Conservation (phyloP, 1,140 invertebrate genomes). For the Meloidogyne floridensis region DNA sequence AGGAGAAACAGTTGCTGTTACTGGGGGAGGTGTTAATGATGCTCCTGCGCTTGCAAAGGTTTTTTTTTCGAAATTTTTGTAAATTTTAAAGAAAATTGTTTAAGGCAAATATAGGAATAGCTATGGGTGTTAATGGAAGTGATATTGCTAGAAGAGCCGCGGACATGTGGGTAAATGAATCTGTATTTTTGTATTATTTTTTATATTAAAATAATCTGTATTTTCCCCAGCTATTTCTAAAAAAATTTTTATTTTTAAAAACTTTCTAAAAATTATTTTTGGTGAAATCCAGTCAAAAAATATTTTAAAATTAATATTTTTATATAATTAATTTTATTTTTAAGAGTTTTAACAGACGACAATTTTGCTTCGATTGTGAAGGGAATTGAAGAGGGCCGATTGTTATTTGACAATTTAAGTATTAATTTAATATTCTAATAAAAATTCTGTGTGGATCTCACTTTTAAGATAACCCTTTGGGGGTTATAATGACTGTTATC, state of each 20-base stretch:
- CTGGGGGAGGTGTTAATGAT: conserved; percentile 65
- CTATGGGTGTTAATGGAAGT: conserved; percentile 59
- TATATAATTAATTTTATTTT: not conserved
- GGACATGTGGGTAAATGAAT: conserved; percentile 43
- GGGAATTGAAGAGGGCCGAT: conserved; percentile 70
- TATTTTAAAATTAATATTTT: not conserved
- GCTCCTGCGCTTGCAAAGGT: conserved; percentile 61
- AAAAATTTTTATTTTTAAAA: too few relatives aligned
- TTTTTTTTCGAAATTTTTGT: not conserved
- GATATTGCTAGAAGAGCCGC: conserved; percentile 65
- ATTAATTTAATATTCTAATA: not conserved
- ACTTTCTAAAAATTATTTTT: conserved; percentile 13
- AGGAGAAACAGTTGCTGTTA: conserved; percentile 61
- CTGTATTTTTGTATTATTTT: not conserved
- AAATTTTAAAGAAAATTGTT: not conserved
- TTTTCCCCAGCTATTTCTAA: too few relatives aligned
- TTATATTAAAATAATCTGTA: too few relatives aligned
- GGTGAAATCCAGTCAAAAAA: not conserved
- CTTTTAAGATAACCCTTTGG: too few relatives aligned
- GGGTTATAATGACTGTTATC: too few relatives aligned
- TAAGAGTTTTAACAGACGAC: conserved; percentile 71
- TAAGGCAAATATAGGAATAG: conserved; percentile 66
- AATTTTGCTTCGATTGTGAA: conserved; percentile 76
- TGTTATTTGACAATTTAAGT: conserved; percentile 55
- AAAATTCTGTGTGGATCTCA: too few relatives aligned